phyloP scores from a whole-genome alignment of 1,140 invertebrate species.

The Diachasmimorpha longicaudata region DNA sequence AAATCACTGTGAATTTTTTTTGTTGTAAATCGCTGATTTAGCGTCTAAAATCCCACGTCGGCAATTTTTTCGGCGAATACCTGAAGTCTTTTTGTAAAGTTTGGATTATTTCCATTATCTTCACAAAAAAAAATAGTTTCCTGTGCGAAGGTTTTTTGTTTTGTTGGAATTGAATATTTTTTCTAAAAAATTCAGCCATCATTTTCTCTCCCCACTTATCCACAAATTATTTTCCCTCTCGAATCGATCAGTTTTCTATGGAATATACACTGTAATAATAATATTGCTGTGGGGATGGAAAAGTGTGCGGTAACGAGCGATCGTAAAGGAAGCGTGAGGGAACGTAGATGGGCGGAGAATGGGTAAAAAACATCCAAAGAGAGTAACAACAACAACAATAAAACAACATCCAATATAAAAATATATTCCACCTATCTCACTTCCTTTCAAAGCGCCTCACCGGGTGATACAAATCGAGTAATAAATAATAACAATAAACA shows the following conservation, averaged over 20 bases:
- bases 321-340: conserved; percentile 10
- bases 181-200: neutral
- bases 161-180: too few relatives aligned
- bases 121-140: too few relatives aligned
- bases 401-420: neutral
- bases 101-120: too few relatives aligned
- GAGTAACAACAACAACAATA: neutral
- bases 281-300: conserved; percentile 1
- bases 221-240: neutral
- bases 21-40: too few relatives aligned
- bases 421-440: conserved; percentile 2
- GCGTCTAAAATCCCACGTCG: too few relatives aligned
- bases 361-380: neutral
- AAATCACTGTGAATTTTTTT: too few relatives aligned
- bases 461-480: conserved; percentile 36
- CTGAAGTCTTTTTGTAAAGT: too few relatives aligned
- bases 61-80: too few relatives aligned
- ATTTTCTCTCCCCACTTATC: neutral
- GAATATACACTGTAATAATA: conserved; percentile 3
- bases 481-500: conserved; percentile 43
- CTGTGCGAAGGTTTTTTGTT: too few relatives aligned
- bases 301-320: conserved; percentile 8
- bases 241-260: conserved; percentile 4
- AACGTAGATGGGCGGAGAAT: conserved; percentile 8
- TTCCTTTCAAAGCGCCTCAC: conserved; percentile 1